Evolutionary conservation across 2,113 vertebrate genomes (phyloP).

Genomic region (Ifrita kowaldi): DNA sequence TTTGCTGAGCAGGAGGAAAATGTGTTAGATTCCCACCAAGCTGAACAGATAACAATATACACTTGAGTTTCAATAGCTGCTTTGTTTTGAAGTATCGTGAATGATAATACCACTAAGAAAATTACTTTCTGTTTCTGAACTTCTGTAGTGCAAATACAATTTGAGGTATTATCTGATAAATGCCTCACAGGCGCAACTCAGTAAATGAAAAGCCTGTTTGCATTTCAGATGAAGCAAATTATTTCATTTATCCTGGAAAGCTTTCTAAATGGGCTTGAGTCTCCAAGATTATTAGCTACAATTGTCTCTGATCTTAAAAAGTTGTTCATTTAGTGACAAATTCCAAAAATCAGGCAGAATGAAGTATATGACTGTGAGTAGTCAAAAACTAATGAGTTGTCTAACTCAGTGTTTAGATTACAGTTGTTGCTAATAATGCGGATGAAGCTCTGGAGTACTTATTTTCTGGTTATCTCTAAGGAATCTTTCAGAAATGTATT

Average conservation of each 20-base stretch:
- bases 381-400: background rate
- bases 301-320: background rate
- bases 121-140: background rate
- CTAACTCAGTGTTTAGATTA: background rate
- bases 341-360: background rate
- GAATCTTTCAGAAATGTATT: background rate
- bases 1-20: background rate
- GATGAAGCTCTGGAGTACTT: background rate
- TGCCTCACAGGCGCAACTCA: background rate
- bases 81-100: background rate
- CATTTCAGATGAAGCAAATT: conserved; percentile 74
- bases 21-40: background rate
- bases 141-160: background rate
- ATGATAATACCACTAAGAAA: background rate
- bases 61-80: background rate
- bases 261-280: conserved; percentile 77
- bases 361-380: background rate
- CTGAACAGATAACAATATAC: background rate
- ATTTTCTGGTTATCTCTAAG: background rate
- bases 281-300: conserved; percentile 79
- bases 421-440: background rate
- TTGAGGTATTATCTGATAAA: background rate
- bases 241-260: conserved; percentile 86
- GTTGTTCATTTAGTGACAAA: background rate
- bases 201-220: background rate